phyloP scores from a whole-genome alignment of 2,113 vertebrate species.

The Apaloderma vittatum region DNA sequence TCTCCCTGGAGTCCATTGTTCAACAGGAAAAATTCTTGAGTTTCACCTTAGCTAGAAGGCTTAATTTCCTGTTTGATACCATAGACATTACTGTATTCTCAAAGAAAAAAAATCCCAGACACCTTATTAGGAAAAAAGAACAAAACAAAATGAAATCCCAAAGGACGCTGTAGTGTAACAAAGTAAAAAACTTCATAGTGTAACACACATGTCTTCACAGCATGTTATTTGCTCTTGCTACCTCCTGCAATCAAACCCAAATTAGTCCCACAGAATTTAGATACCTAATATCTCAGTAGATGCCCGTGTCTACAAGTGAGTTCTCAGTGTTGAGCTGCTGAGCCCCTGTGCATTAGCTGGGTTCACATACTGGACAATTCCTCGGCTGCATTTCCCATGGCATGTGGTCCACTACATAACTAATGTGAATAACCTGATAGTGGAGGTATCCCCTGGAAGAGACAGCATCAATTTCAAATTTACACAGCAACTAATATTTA shows the following conservation, averaged over 20 bases:
- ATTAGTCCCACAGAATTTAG: background rate
- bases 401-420: background rate
- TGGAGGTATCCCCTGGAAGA: background rate
- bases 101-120: conserved; percentile 7
- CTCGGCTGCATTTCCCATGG: background rate
- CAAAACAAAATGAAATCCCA: background rate
- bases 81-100: background rate
- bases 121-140: background rate
- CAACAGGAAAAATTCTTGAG: conserved; percentile 3
- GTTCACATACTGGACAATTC: background rate
- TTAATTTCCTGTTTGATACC: conserved; percentile 41
- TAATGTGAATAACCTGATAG: background rate
- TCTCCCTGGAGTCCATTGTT: background rate
- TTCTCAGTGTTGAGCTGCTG: background rate
- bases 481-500: background rate
- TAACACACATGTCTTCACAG: background rate
- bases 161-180: background rate
- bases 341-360: background rate
- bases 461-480: background rate
- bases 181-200: background rate
- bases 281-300: background rate
- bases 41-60: conserved; percentile 12
- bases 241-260: background rate
- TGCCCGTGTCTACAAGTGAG: background rate
- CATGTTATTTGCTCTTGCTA: background rate